Evolutionary conservation across 2,888 invertebrate genomes (phyloP).

Genomic region (Lepetodrilus schrolli): DNA sequence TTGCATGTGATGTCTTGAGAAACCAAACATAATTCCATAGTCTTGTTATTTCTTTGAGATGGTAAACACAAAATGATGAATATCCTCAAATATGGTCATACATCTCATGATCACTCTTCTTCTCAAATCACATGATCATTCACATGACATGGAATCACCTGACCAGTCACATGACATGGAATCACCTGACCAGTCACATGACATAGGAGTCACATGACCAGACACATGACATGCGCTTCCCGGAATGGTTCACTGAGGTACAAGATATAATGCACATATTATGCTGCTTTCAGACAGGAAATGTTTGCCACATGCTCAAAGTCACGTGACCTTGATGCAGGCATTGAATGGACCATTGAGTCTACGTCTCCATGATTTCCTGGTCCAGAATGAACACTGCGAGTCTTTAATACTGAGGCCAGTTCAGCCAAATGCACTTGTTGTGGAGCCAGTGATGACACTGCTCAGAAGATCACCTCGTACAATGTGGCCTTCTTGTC

Average conservation of each 20-base stretch:
- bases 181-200: slow-evolving; percentile 20
- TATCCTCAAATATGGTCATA: slow-evolving; percentile 3
- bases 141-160: background rate
- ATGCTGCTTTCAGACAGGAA: slow-evolving; percentile 20
- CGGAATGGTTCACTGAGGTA: slow-evolving; percentile 25
- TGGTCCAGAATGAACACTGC: no score
- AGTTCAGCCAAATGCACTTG: no score
- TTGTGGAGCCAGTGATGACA: no score
- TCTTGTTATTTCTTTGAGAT: slow-evolving; percentile 1
- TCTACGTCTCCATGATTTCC: no score
- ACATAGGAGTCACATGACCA: background rate
- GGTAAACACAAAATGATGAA: slow-evolving; percentile 12
- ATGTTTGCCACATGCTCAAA: no score
- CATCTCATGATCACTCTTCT: no score
- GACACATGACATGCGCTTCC: slow-evolving; percentile 6
- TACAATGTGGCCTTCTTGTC: slow-evolving; percentile 98
- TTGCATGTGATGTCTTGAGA: background rate
- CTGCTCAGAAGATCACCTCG: slow-evolving; percentile 83
- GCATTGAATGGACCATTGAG: no score
- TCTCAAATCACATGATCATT: background rate
- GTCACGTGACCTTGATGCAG: no score
- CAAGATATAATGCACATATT: slow-evolving; percentile 21
- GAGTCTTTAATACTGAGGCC: slow-evolving; percentile 25
- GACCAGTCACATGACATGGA: background rate
- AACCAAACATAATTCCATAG: background rate